These are phyloP conservation scores for Halcyon senegalensis DNA, from an alignment of 2,113 vertebrate species.

Conservation along the genomic window DNA sequence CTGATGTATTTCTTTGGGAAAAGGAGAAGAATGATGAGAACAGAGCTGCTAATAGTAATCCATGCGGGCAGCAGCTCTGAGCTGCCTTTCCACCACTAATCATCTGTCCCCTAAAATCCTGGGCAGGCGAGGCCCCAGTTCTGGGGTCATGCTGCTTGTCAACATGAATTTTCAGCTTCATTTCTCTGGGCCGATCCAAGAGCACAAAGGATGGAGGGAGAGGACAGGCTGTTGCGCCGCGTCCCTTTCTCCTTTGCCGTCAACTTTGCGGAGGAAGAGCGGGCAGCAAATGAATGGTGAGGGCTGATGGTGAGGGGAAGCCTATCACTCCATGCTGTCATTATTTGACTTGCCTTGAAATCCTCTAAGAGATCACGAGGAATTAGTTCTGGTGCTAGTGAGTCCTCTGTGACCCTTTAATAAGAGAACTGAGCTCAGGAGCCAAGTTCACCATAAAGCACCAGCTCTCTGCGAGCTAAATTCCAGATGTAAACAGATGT, in stretches of 20 bases:
- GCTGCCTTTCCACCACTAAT: not conserved
- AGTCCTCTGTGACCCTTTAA: not conserved
- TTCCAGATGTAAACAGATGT: slow-evolving; percentile 1
- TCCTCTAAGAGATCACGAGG: not conserved
- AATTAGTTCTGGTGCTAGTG: not conserved
- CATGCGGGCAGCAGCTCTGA: not conserved
- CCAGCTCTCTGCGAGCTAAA: not conserved
- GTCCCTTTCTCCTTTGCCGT: not conserved
- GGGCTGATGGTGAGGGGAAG: not conserved
- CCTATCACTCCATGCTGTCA: not conserved
- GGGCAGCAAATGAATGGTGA: not conserved
- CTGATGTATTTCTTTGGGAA: not conserved
- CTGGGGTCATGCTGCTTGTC: not conserved
- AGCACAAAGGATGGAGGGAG: not conserved
- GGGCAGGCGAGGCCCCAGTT: not conserved
- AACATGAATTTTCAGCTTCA: not conserved
- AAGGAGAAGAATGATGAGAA: not conserved
- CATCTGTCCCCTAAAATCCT: not conserved
- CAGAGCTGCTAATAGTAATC: not conserved
- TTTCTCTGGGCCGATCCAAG: not conserved
- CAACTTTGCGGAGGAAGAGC: not conserved
- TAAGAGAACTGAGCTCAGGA: not conserved
- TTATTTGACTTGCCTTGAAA: not conserved
- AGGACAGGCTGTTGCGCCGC: not conserved
- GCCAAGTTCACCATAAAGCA: not conserved